Evolutionary conservation across 2,888 invertebrate genomes (phyloP), one percentile per base, ranked within the genome.

Genomic region (Lasioglossum malachurum): DNA sequence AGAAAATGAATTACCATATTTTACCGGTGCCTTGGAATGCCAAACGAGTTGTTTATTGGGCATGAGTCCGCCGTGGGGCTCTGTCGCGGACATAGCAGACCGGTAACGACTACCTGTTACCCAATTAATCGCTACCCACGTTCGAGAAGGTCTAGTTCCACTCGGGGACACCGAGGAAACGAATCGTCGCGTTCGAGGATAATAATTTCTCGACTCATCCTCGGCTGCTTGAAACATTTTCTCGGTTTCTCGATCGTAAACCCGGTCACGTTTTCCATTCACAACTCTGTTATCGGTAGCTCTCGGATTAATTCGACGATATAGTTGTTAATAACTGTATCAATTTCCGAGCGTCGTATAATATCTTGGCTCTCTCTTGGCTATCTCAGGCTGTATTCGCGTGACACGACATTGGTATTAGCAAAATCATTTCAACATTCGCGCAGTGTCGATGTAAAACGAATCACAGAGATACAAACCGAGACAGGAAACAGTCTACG

Each of bases 91-190:
- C 73, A 79, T 53, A 64, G 57, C 46, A 53, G 75, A 64, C 60
- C 71, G 67, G 71, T 74, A 78, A 87, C 73, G 64, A 80, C 83
- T 89, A 90, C 88, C 88, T 84, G 90, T 89, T 89, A 75, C 79
- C 87, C 76, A 86, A 88, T 91, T 90, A 91, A 89, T 87, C 71
- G 78, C 88, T 83, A 75, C 87, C 87, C 88, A 89, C 89, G 87
- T 88, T 77, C 77, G 14, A 77, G 75, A 46, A 78, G 78, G 75
- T 73, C 79, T 77, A 72, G 76, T 80, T 82, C 67, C 31, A 86
- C 71, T 31, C 64, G 64, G 64, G 16, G 69, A 64, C 49, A 31
- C 41, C 38, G 38, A 16, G 57, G 46, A 49, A 64, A 27, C 69
- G 35, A 80, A 78, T 78, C 84, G 57, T 77, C 27, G 10, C 8